Percentiles rank a stretch among this genome's conserved stretches.
Evolutionary conservation across 2,113 vertebrate genomes (phyloP).

Genomic region (Hippopotamus amphibius): DNA sequence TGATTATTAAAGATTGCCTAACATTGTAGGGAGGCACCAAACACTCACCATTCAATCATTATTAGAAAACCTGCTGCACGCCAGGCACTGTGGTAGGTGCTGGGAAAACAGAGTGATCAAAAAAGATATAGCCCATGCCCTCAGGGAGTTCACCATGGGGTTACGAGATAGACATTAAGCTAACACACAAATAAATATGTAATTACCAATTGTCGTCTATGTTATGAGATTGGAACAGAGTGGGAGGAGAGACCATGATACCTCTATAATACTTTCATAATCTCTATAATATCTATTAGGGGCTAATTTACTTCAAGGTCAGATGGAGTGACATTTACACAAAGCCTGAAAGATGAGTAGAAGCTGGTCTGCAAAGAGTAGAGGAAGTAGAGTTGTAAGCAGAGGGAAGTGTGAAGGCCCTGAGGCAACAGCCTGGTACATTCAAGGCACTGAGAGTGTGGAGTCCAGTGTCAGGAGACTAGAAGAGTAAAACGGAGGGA

Average conservation of each 20-base stretch:
- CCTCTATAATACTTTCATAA: not conserved
- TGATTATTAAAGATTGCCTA: not conserved
- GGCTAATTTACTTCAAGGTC: not conserved
- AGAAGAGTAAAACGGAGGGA: fast-evolving
- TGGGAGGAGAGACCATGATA: not conserved
- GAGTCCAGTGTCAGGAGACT: not conserved
- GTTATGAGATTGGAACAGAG: not conserved
- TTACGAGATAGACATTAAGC: not conserved
- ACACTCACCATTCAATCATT: not conserved
- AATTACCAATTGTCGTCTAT: not conserved
- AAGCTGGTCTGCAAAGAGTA: not conserved
- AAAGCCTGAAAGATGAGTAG: not conserved
- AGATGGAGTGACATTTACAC: not conserved
- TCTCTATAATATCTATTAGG: not conserved
- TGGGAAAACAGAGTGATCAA: not conserved
- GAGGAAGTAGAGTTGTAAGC: not conserved
- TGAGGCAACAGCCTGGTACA: not conserved
- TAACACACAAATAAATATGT: not conserved
- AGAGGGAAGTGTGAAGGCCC: not conserved
- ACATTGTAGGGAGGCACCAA: not conserved
- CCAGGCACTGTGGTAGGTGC: not conserved
- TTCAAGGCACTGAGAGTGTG: not conserved
- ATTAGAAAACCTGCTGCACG: not conserved
- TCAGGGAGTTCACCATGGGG: too few relatives aligned
- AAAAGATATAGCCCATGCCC: not conserved